A percentile compares a stretch with the other conserved stretches of the same genome.
These are phyloP conservation scores for Paragorgia papillata DNA, from an alignment of 92 coral and sea anemone genomes.

Conservation along the genomic window DNA sequence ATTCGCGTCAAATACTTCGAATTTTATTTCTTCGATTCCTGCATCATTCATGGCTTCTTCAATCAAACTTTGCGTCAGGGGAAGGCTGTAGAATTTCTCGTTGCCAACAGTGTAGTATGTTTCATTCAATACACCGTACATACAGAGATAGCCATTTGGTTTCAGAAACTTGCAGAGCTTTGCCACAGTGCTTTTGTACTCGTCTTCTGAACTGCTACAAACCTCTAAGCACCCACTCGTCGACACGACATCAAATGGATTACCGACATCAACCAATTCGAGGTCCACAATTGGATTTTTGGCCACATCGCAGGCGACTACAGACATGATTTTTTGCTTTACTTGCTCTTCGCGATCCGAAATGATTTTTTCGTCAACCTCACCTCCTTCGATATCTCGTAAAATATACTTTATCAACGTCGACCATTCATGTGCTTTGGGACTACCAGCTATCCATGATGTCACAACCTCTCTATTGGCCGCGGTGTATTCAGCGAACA, in stretches of 20 bases:
- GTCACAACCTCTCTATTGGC: conserved; percentile 44
- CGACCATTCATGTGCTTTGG: conserved; percentile 46
- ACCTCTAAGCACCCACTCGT: neutral
- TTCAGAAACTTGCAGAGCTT: conserved; percentile 11
- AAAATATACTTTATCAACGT: conserved; percentile 45
- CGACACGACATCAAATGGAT: conserved; percentile 25
- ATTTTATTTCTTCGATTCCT: neutral
- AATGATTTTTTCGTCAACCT: conserved; percentile 1
- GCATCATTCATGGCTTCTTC: neutral
- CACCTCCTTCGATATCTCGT: conserved; percentile 45
- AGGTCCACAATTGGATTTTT: neutral
- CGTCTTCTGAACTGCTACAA: neutral
- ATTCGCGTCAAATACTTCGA: too few species aligned
- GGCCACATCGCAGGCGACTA: conserved; percentile 50
- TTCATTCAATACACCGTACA: neutral
- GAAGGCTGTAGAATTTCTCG: neutral
- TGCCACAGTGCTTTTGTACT: neutral
- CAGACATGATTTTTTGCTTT: conserved; percentile 39
- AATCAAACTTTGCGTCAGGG: neutral
- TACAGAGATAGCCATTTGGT: conserved; percentile 1
- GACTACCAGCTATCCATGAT: conserved; percentile 32
- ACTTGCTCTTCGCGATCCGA: conserved; percentile 41
- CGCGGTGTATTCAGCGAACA: conserved; percentile 54
- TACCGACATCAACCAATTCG: too few species aligned
- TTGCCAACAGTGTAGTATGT: neutral